Evolutionary conservation across 2,888 invertebrate species (phyloP), one percentile per base, ranked within the genome.

Genomic region (Apamea crenata): DNA sequence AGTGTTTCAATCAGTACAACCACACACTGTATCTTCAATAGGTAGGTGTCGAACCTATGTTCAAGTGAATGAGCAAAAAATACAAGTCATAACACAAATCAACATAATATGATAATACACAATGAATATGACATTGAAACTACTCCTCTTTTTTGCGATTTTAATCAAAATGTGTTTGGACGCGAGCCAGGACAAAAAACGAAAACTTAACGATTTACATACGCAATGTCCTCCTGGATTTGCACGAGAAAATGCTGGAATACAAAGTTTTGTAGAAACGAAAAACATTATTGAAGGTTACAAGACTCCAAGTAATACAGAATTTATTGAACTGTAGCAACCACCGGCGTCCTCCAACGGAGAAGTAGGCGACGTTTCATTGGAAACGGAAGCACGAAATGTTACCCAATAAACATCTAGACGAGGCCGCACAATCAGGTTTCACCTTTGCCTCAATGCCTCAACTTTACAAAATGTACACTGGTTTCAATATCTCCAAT

Each of bases 361-460:
- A 80, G 81, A 83, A 81, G 86, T 87, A 88, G 88, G 89, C 87
- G 86, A 88, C 90, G 80, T 82, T 90, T 87, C 89, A 92, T 93
- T 92, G 89, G 83, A 93, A 95, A 94, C 95, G 95, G 94, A 94
- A 95, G 93, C 95, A 95, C 94, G 95, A 93, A 94, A 91, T 92
- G 90, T 96, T 96, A 90, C 93, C 91, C 93, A 95, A 94, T 91
- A 90, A 86, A 90, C 90, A 93, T 92, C 93, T 91, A 89, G 93
- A 90, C 95, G 94, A 95, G 96, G 96, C 90, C 95, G 91, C 68
- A 87, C 93, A 90, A 89, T 91, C 91, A 85, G 89, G 93, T 95
- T 95, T 95, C 94, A 95, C 95, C 94, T 96, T 94, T 94, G 91
- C 91, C 92, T 95, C 94, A 93, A 93, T 93, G 93, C 89, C 91